Conservation (phyloP, 2,797 vertebrate species). For the Nyctibius grandis region DNA sequence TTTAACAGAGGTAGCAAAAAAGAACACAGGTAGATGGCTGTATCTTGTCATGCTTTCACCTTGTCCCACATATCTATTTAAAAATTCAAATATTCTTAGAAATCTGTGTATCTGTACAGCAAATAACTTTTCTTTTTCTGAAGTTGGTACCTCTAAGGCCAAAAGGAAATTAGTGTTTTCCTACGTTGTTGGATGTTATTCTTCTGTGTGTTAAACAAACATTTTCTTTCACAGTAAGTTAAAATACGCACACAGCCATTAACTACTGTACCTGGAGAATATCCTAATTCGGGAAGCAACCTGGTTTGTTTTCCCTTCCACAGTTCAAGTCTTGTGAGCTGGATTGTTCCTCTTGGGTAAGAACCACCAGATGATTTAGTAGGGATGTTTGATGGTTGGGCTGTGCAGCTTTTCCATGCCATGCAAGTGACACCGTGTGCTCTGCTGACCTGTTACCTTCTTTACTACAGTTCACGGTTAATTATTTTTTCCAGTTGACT, state of each 20-base stretch:
- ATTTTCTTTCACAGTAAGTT: neutral
- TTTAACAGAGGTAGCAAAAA: neutral
- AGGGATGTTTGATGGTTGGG: neutral
- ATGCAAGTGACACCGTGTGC: neutral
- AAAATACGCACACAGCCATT: neutral
- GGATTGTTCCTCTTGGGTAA: neutral
- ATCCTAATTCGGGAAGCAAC: neutral
- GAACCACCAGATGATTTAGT: neutral
- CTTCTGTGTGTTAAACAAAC: neutral
- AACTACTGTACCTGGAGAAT: neutral
- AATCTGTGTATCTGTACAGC: neutral
- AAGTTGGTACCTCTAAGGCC: neutral
- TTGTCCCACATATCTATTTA: neutral
- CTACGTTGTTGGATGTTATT: neutral
- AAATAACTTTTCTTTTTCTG: neutral
- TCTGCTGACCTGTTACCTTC: neutral
- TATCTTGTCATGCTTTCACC: neutral
- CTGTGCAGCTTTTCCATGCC: neutral
- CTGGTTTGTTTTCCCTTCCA: neutral
- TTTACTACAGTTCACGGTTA: neutral
- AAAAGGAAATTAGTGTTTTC: constrained; percentile 15
- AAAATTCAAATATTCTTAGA: neutral
- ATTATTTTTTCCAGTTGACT: neutral
- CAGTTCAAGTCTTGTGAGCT: neutral
- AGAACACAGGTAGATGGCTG: neutral